Percentiles rank a stretch among this genome's conserved stretches.
Evolutionary conservation across 2,113 vertebrate genomes (phyloP).

Genomic region (Merops nubicus): DNA sequence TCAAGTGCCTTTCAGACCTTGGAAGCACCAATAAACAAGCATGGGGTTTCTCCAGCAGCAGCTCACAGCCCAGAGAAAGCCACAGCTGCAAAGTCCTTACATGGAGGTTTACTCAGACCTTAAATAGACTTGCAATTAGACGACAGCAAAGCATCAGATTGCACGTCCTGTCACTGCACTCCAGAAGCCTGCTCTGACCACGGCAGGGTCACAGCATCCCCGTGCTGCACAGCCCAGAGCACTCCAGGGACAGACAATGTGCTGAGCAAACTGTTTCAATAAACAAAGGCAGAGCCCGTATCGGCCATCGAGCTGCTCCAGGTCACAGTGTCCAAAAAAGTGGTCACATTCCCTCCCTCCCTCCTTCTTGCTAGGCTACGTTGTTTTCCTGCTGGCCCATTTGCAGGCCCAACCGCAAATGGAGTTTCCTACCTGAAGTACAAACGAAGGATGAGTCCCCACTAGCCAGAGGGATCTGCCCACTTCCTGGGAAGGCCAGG

Average conservation of each 20-base stretch:
- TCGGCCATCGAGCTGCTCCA: background rate
- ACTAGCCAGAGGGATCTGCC: background rate
- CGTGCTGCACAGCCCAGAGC: background rate
- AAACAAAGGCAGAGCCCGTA: background rate
- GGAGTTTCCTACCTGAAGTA: slow-evolving; percentile 25
- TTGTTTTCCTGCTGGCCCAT: background rate
- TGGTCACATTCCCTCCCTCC: background rate
- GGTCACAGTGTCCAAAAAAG: background rate
- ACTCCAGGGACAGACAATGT: background rate
- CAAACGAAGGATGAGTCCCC: background rate
- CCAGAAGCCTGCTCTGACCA: background rate
- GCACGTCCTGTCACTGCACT: background rate
- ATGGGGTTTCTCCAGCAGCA: slow-evolving; percentile 1
- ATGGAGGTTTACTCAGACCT: background rate
- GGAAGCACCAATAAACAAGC: slow-evolving; percentile 24
- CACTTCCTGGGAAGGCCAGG: background rate
- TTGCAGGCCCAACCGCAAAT: background rate
- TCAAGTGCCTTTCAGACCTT: background rate
- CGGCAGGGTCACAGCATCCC: fast-evolving
- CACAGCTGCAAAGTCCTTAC: background rate
- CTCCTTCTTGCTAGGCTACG: background rate
- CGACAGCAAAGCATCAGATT: background rate
- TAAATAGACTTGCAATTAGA: background rate
- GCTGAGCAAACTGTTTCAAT: background rate
- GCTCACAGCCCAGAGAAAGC: background rate